Evolutionary conservation across 2,797 vertebrate genomes (phyloP), one percentile per base, ranked within the genome.

Genomic region (Schizopygopsis malacanthus): DNA sequence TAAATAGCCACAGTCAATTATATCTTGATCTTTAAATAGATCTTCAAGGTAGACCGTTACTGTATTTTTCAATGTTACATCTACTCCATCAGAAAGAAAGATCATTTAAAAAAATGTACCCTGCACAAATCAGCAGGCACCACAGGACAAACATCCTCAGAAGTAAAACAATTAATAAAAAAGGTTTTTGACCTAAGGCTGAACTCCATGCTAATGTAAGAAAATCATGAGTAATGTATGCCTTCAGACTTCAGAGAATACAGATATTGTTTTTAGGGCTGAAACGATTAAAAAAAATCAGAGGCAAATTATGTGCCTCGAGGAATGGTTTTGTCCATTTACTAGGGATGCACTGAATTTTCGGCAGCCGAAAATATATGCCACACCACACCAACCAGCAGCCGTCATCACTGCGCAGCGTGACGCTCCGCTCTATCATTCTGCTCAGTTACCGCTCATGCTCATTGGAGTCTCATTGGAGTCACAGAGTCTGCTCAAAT

Each of bases 1-100:
- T 50, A 65, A 75, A 84, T 11, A 76, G 59, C 69, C 69, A 52
- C 6, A 76, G 70, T 69, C 47, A 84, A 75, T 81, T 87, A 76
- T 67, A 75, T 9, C 65, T n/a, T 41, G 41, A 43, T 45, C 43
- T 45, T 10, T 45, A 45, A 45, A 45, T 45, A 45, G 43, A 45
- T 11, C 43, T 45, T 45, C 43, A 45, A 45, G 43, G 54, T 63
- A 61, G 70, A 33, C 7, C n/a, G 25, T 41, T 67, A 28, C 22
- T 67, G 56, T 50, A 41, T 22, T 20, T 2, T 33, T 6, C n/a
- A 61, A 59, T 18, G 12, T 50, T 76, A 41, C 5, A 18, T 39
- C 56, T 47, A 10, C 41, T 41, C 39, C 13, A 28, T 43, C 2
- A 43, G 41, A 43, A 41, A 47, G 52, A 28, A 75, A 73, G 25